These are phyloP conservation scores for Caenorhabditis virilis DNA, from an alignment of 2,888 invertebrate genomes.

Conservation along the genomic window DNA sequence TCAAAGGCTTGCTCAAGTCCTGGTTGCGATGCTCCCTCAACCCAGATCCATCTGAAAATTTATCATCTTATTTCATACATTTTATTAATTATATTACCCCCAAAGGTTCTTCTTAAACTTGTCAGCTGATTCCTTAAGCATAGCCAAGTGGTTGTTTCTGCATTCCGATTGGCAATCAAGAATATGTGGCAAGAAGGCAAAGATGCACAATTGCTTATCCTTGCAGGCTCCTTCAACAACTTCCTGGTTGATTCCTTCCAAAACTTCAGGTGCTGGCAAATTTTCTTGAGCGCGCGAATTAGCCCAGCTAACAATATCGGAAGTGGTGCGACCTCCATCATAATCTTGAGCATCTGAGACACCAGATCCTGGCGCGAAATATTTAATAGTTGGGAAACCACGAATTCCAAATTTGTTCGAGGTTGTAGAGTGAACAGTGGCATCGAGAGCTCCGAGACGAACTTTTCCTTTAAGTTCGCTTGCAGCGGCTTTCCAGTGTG, in stretches of 20 bases:
- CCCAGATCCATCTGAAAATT: slow-evolving; percentile 82
- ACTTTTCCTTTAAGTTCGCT: slow-evolving; percentile 89
- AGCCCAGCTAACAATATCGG: slow-evolving; percentile 88
- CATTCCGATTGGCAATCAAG: slow-evolving; percentile 92
- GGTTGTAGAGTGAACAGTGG: slow-evolving; percentile 84
- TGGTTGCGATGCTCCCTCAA: slow-evolving; percentile 85
- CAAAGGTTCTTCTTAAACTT: slow-evolving; percentile 92
- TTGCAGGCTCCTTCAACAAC: slow-evolving; percentile 81
- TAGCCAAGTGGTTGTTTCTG: slow-evolving; percentile 82
- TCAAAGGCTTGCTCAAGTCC: slow-evolving; percentile 86
- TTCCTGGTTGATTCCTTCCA: slow-evolving; percentile 74
- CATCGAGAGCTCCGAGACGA: slow-evolving; percentile 87
- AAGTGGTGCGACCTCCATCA: slow-evolving; percentile 86
- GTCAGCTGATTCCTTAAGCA: slow-evolving; percentile 80
- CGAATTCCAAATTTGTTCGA: slow-evolving; percentile 83
- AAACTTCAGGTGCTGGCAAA: slow-evolving; percentile 85
- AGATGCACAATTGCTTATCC: slow-evolving; percentile 83
- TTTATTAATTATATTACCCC: slow-evolving; percentile 75
- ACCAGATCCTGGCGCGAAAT: slow-evolving; percentile 74
- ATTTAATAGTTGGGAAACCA: slow-evolving; percentile 94
- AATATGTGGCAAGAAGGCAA: slow-evolving; percentile 90
- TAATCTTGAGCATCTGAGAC: slow-evolving; percentile 77
- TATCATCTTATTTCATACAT: neutral
- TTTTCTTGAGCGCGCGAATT: slow-evolving; percentile 76
- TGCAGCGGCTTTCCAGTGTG: slow-evolving; percentile 94